These are phyloP conservation scores for Andrena dorsata DNA, from an alignment of 2,888 invertebrate genomes.

Conservation along the genomic window DNA sequence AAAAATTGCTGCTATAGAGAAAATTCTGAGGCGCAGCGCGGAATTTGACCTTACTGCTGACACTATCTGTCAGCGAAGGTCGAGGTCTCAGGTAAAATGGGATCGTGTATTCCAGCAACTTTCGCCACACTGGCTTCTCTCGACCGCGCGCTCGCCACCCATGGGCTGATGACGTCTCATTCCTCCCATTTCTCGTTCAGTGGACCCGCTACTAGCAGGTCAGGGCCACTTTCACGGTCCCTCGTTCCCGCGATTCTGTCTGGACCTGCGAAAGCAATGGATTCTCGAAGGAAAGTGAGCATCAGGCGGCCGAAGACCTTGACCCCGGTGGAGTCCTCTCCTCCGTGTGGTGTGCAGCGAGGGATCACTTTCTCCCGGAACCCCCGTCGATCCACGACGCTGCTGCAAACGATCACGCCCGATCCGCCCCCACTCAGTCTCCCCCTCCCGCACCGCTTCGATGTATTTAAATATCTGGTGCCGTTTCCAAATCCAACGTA, in stretches of 20 bases:
- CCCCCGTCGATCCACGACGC: conserved; percentile 3
- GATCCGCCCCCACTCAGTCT: neutral
- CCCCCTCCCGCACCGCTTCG: neutral
- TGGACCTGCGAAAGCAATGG: neutral
- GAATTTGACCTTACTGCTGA: too few relatives aligned
- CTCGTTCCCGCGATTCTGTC: too few relatives aligned
- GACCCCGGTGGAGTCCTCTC: conserved; percentile 43
- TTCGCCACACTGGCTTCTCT: conserved; percentile 10
- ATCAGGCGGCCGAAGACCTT: conserved; percentile 46
- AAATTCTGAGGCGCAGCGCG: too few relatives aligned
- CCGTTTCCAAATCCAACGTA: conserved; percentile 27
- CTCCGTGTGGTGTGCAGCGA: neutral
- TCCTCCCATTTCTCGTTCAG: neutral
- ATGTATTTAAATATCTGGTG: conserved; percentile 37
- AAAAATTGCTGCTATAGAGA: too few relatives aligned
- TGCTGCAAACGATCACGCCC: conserved; percentile 16
- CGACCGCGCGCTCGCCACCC: neutral
- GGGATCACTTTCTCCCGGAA: conserved; percentile 21
- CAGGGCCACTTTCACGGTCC: too few relatives aligned
- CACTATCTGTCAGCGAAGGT: conserved; percentile 43
- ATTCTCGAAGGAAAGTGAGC: neutral
- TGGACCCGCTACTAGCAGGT: too few relatives aligned
- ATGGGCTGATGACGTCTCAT: conserved; percentile 19
- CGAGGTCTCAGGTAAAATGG: conserved; percentile 60
- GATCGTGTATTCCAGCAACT: conserved; percentile 37